Conservation (phyloP, 2,113 vertebrate species). For the Antennarius striatus region DNA sequence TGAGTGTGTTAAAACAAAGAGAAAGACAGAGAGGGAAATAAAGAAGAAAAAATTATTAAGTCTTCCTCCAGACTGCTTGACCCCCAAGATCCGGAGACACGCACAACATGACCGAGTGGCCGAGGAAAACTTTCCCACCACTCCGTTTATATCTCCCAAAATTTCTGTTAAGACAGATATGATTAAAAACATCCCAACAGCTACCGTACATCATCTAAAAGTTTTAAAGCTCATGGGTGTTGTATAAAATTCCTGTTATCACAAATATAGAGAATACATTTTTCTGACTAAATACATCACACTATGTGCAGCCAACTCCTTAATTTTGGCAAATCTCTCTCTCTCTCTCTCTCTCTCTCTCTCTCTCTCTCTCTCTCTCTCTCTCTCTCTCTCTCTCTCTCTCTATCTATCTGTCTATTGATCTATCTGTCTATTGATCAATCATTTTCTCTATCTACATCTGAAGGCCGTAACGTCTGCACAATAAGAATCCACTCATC, state of each 20-base stretch:
- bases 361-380: background rate
- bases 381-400: background rate
- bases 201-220: constrained; percentile 59
- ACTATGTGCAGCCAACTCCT: constrained; percentile 1
- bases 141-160: constrained; percentile 25
- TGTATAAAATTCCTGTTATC: constrained; percentile 56
- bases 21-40: background rate
- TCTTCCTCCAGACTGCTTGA: constrained; percentile 37
- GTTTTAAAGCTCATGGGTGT: constrained; percentile 58
- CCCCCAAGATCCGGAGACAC: constrained; percentile 30
- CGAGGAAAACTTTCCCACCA: constrained; percentile 15
- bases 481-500: constrained; percentile 44
- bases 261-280: constrained; percentile 24
- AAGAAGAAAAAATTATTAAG: constrained; percentile 42
- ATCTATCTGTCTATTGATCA: background rate
- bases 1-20: background rate
- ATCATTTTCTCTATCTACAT: background rate
- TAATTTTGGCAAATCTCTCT: too few species aligned
- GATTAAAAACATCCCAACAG: constrained; percentile 31
- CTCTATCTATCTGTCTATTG: background rate
- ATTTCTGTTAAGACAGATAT: constrained; percentile 42
- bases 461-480: constrained; percentile 17
- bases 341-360: too few species aligned
- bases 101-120: constrained; percentile 15
- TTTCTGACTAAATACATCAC: background rate